These are phyloP conservation scores for Oxystoma pomonae DNA, from an alignment of 2,888 invertebrate genomes.

Conservation along the genomic window DNA sequence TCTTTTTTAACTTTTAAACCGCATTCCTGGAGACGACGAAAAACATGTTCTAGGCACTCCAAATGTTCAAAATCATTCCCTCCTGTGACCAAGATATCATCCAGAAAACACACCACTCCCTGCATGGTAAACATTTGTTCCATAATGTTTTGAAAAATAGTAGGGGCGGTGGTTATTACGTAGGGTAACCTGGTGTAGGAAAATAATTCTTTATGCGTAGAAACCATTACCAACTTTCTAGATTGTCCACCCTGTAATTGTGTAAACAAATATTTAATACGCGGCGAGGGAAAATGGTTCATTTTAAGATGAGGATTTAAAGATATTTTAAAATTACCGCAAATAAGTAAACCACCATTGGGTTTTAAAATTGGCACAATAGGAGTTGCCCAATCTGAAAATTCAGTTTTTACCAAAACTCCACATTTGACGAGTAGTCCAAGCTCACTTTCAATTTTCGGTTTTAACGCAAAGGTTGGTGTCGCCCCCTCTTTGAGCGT, in stretches of 20 bases:
- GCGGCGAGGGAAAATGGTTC: constrained; percentile 14
- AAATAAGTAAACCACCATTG: constrained; percentile 6
- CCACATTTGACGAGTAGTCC: constrained; percentile 13
- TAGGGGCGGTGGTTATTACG: constrained; percentile 35
- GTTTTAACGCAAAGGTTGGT: constrained; percentile 22
- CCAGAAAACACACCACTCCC: constrained; percentile 14
- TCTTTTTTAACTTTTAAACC: constrained; percentile 21
- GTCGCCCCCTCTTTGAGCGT: constrained; percentile 11
- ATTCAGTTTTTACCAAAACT: constrained; percentile 12
- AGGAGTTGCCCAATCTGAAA: constrained; percentile 17
- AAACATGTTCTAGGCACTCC: constrained; percentile 19
- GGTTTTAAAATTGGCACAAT: constrained; percentile 12
- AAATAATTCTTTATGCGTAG: constrained; percentile 32
- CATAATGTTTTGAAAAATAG: constrained; percentile 35
- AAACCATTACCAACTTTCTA: constrained; percentile 26
- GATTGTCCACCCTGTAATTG: constrained; percentile 17
- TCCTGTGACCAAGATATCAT: constrained; percentile 28
- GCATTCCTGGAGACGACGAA: constrained; percentile 15
- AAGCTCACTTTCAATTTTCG: constrained; percentile 20
- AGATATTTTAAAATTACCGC: constrained; percentile 13
- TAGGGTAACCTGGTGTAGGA: constrained; percentile 31
- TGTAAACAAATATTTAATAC: constrained; percentile 18
- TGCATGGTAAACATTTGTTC: constrained; percentile 31
- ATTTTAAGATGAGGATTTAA: constrained; percentile 7
- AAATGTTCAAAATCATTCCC: constrained; percentile 14